Conservation (phyloP, 2,797 vertebrate genomes). For the Australoheros facetus region DNA sequence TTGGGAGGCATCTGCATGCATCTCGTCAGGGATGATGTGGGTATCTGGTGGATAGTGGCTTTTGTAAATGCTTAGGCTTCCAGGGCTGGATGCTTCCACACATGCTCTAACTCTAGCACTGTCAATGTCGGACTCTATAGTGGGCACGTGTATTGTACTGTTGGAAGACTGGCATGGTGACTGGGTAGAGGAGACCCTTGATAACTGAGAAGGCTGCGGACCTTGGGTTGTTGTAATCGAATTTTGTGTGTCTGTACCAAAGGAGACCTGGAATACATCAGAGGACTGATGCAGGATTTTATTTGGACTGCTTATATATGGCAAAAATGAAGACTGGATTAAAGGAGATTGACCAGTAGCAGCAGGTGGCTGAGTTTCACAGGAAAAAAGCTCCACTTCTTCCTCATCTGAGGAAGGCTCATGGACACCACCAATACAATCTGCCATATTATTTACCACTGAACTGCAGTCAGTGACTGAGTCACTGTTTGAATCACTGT, state of each 20-base stretch:
- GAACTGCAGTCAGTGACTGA: slow-evolving; percentile 69
- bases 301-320: background rate
- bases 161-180: slow-evolving; percentile 20
- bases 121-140: slow-evolving; percentile 10
- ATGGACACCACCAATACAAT: background rate
- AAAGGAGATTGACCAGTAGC: slow-evolving; percentile 2
- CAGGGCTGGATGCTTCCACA: slow-evolving; percentile 28
- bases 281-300: slow-evolving; percentile 32
- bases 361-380: slow-evolving; percentile 12
- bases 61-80: slow-evolving; percentile 24
- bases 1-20: slow-evolving; percentile 21
- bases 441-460: slow-evolving; percentile 5
- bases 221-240: background rate
- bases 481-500: slow-evolving; percentile 86
- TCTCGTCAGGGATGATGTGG: slow-evolving; percentile 21
- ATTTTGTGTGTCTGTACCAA: slow-evolving; percentile 34
- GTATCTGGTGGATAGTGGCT: slow-evolving; percentile 22
- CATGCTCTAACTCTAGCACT: slow-evolving; percentile 18
- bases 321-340: slow-evolving; percentile 12
- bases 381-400: slow-evolving; percentile 85
- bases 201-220: slow-evolving; percentile 17
- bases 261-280: slow-evolving; percentile 34
- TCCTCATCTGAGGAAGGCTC: slow-evolving; percentile 85
- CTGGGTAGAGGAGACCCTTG: slow-evolving; percentile 6
- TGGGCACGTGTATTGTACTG: slow-evolving; percentile 23